These are phyloP conservation scores for Tetraodon nigroviridis DNA, from an alignment of 2,113 vertebrate genomes.

Conservation along the genomic window DNA sequence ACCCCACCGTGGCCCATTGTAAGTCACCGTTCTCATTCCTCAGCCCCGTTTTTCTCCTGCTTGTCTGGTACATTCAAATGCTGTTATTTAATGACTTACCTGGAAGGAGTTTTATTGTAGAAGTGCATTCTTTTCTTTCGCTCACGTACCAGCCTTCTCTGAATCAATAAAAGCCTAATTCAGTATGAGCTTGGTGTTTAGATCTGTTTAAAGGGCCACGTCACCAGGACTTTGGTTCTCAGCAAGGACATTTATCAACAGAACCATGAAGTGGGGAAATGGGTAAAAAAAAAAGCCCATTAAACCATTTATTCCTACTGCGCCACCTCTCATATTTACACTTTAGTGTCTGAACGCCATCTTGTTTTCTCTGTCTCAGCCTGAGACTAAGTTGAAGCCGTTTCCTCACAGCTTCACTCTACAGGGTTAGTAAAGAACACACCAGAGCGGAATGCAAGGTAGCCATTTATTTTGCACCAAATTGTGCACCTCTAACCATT, in stretches of 20 bases:
- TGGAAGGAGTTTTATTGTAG: constrained; percentile 78
- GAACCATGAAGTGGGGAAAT: too few relatives aligned
- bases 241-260: too few relatives aligned
- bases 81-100: constrained; percentile 89
- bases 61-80: constrained; percentile 93
- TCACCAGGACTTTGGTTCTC: not conserved
- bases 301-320: too few relatives aligned
- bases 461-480: constrained; percentile 58
- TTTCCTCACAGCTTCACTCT: not conserved
- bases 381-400: too few relatives aligned
- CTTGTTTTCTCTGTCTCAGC: too few relatives aligned
- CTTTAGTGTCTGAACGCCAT: too few relatives aligned
- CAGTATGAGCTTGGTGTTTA: constrained; percentile 18
- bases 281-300: too few relatives aligned
- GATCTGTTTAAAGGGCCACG: not conserved
- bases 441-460: constrained; percentile 55
- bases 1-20: constrained; percentile 82
- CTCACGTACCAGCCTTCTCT: constrained; percentile 75
- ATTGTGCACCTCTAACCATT: constrained; percentile 22
- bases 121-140: constrained; percentile 68
- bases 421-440: too few relatives aligned
- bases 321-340: too few relatives aligned
- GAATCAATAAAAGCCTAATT: constrained; percentile 73
- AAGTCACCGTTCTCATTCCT: constrained; percentile 87
- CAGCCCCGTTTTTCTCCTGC: constrained; percentile 75